Evolutionary conservation across 2,888 invertebrate species (phyloP), one percentile per base, ranked within the genome.

Genomic region (Ephialtes manifestator): DNA sequence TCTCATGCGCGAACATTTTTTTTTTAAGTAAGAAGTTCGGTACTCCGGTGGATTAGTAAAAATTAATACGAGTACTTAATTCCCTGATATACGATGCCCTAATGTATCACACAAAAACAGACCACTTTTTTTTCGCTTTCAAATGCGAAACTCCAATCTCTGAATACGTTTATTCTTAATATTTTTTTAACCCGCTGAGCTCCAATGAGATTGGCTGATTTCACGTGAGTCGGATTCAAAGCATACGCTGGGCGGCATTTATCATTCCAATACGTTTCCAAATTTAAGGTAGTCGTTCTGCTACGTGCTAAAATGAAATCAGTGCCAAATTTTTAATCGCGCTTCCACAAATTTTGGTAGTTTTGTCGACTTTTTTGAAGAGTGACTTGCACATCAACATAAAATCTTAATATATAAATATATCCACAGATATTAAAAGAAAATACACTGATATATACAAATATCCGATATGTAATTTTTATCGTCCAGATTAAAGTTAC

Each of bases 151-250:
- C 39, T 43, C 65, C 20, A 39, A 65, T 65, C 39, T 35, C 39
- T 43, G 35, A 11, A 20, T 10, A 65, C 3, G 0, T 65, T 65
- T 35, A 20, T 65, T 65, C 35, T 65, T 65, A 11, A 65, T 39
- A 39, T 71, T 71, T 70, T 70, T 68, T 68, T 13, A 76, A 63
- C 63, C 70, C 46, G 63, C 70, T 51, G 63, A 79, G 70, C 67
- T 63, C 28, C 53, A 70, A 53, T 81, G 63, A 71, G 46, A 74
- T 65, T 65, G 39, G 39, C 65, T 51, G 20, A 35, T 31, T 58
- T n/a, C 20, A 53, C 51, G 51, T 43, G 31, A 77, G 51, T 81
- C 51, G 71, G 35, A 58, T 63, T 28, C n/a, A 35, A 63, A 46
- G 35, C 48, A 4, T 70, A 24, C 31, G 15, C 58, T 60, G 18